phyloP scores from a whole-genome alignment of 2,888 invertebrate species.

The Torymus aiolomorphi region DNA sequence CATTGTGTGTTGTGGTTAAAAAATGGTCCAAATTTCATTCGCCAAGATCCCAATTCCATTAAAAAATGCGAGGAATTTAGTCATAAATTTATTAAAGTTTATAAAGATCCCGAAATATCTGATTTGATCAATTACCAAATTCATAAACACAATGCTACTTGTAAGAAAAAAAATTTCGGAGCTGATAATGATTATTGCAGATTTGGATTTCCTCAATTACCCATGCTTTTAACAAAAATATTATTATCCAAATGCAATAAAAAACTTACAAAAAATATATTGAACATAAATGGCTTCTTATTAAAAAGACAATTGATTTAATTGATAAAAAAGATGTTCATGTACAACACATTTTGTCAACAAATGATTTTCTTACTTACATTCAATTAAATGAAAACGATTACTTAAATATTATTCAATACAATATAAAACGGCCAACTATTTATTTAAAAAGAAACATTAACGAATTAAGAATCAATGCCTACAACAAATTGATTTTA shows the following conservation, averaged over 20 bases:
- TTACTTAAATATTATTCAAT: too few relatives aligned
- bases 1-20: slow-evolving; percentile 56
- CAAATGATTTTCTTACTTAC: slow-evolving; percentile 30
- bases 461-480: too few relatives aligned
- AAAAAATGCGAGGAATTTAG: slow-evolving; percentile 26
- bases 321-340: neutral
- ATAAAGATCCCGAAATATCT: slow-evolving; percentile 16
- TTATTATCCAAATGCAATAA: slow-evolving; percentile 13
- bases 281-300: too few relatives aligned
- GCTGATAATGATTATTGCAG: slow-evolving; percentile 45
- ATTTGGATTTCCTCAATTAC: too few relatives aligned
- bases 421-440: slow-evolving; percentile 35
- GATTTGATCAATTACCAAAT: slow-evolving; percentile 39
- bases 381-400: too few relatives aligned
- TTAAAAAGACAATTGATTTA: slow-evolving; percentile 18
- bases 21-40: slow-evolving; percentile 47
- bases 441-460: too few relatives aligned
- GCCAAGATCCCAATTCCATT: slow-evolving; percentile 6
- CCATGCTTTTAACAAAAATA: slow-evolving; percentile 23
- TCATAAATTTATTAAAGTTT: slow-evolving; percentile 36
- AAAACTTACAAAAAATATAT: slow-evolving; percentile 18
- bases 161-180: too few relatives aligned
- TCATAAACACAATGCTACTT: slow-evolving; percentile 51
- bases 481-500: too few relatives aligned
- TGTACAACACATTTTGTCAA: slow-evolving; percentile 39